phyloP scores from a whole-genome alignment of 1,140 invertebrate species.

The Alviniconcha marisindica region DNA sequence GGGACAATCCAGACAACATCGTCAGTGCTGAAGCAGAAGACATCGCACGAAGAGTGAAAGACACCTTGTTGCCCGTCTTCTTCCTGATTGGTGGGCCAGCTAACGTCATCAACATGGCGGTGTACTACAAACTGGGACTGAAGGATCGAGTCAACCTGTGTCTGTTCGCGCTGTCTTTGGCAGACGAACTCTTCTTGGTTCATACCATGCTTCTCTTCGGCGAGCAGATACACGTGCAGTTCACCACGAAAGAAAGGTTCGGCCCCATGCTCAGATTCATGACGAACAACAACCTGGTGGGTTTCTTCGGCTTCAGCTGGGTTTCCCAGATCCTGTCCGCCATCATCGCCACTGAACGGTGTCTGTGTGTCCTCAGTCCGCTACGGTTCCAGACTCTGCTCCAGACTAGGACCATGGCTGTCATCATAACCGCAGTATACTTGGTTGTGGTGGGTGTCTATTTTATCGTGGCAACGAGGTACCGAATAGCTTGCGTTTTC shows the following conservation, averaged over 20 bases:
- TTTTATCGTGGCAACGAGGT: neutral
- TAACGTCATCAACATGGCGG: slow-evolving; percentile 28
- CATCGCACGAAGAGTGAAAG: neutral
- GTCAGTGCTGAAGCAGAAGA: slow-evolving; percentile 14
- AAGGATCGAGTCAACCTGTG: neutral
- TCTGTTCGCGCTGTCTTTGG: slow-evolving; percentile 6
- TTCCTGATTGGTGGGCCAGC: slow-evolving; percentile 26
- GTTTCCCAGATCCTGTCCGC: slow-evolving; percentile 12
- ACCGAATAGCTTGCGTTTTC: neutral
- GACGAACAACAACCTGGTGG: neutral
- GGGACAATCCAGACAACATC: slow-evolving; percentile 19
- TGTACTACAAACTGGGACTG: slow-evolving; percentile 25
- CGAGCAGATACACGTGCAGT: neutral
- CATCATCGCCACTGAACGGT: slow-evolving; percentile 17
- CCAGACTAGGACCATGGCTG: slow-evolving; percentile 3
- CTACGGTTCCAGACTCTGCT: slow-evolving; percentile 7
- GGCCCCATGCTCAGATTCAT: neutral
- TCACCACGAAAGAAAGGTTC: neutral
- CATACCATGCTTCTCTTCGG: neutral
- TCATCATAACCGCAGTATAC: neutral
- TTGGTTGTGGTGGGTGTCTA: neutral
- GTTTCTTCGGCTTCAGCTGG: neutral
- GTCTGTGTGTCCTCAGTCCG: slow-evolving; percentile 19
- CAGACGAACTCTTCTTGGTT: slow-evolving; percentile 15
- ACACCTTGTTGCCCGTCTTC: neutral